These are phyloP conservation scores for Cynocephalus volans DNA, from an alignment of 2,113 vertebrate species.

Conservation along the genomic window DNA sequence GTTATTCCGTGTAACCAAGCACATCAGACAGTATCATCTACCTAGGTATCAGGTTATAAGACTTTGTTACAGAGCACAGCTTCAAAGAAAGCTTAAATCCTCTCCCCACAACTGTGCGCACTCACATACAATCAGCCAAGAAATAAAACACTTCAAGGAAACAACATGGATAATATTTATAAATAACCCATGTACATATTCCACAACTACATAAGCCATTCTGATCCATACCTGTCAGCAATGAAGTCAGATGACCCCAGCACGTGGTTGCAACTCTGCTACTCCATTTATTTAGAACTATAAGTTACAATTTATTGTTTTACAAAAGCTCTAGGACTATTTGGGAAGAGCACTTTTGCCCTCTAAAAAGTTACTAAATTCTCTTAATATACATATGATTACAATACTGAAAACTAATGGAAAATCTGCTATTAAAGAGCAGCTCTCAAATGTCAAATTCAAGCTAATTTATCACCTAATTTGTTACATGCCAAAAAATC, in stretches of 20 bases:
- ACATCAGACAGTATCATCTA: background rate
- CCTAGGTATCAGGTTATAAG: background rate
- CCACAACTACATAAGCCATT: slow-evolving; percentile 17
- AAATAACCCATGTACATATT: slow-evolving; percentile 38
- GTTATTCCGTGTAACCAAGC: slow-evolving; percentile 2
- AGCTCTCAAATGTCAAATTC: slow-evolving; percentile 61
- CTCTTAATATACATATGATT: background rate
- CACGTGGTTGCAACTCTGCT: background rate
- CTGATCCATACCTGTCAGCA: slow-evolving; percentile 26
- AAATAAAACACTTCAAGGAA: slow-evolving; percentile 60
- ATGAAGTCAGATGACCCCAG: slow-evolving; percentile 1
- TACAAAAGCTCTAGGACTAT: slow-evolving; percentile 48
- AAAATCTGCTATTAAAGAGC: slow-evolving; percentile 29
- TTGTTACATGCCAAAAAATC: background rate
- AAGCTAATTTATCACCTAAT: slow-evolving; percentile 25
- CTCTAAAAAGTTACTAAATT: slow-evolving; percentile 46
- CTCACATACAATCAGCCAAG: background rate
- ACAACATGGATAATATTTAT: slow-evolving; percentile 45
- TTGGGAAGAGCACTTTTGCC: background rate
- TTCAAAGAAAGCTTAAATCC: slow-evolving; percentile 1
- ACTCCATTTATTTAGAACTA: slow-evolving; percentile 60
- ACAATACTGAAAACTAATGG: slow-evolving; percentile 51
- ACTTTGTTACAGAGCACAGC: slow-evolving; percentile 52
- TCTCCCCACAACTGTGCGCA: too few relatives aligned
- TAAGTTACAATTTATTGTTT: slow-evolving; percentile 33